Percentiles rank a stretch among this genome's conserved stretches.
Conservation (phyloP, 2,113 vertebrate species). For the Ibidorhyncha struthersii region DNA sequence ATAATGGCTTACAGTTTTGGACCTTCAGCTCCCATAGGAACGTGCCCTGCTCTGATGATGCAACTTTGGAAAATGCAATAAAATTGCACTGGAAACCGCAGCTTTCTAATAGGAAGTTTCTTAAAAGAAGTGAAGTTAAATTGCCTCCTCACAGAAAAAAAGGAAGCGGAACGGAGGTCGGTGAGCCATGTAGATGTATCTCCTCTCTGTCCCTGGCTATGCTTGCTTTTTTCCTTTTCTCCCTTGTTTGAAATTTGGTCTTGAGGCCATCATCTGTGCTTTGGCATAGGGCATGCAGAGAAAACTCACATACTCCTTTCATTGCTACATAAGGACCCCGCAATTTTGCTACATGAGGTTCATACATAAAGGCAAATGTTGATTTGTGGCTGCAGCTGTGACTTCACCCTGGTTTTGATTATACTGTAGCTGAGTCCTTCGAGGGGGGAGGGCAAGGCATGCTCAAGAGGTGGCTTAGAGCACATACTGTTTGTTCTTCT, state of each 20-base stretch:
- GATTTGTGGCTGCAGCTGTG: background rate
- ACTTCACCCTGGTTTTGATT: slow-evolving; percentile 6
- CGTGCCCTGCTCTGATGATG: slow-evolving; percentile 24
- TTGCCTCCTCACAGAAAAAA: slow-evolving; percentile 29
- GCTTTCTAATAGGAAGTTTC: slow-evolving; percentile 66
- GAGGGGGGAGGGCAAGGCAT: background rate
- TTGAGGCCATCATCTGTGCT: background rate
- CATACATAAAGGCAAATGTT: background rate
- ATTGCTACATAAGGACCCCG: background rate
- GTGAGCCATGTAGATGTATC: background rate
- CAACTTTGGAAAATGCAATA: slow-evolving; percentile 67
- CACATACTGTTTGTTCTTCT: background rate
- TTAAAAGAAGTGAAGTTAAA: slow-evolving; percentile 61
- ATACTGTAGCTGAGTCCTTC: background rate
- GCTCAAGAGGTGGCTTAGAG: background rate
- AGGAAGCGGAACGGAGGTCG: background rate
- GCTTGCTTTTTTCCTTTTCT: background rate
- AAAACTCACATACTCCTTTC: background rate
- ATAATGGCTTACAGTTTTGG: slow-evolving; percentile 39
- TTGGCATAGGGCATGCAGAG: background rate
- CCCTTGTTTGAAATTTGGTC: background rate
- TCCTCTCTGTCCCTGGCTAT: background rate
- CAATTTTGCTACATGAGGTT: background rate
- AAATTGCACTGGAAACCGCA: slow-evolving; percentile 55
- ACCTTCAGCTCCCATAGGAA: slow-evolving; percentile 24